Percentiles rank a stretch among this genome's conserved stretches.
phyloP scores from a whole-genome alignment of 1,140 invertebrate species.

The Bombus waltoni region DNA sequence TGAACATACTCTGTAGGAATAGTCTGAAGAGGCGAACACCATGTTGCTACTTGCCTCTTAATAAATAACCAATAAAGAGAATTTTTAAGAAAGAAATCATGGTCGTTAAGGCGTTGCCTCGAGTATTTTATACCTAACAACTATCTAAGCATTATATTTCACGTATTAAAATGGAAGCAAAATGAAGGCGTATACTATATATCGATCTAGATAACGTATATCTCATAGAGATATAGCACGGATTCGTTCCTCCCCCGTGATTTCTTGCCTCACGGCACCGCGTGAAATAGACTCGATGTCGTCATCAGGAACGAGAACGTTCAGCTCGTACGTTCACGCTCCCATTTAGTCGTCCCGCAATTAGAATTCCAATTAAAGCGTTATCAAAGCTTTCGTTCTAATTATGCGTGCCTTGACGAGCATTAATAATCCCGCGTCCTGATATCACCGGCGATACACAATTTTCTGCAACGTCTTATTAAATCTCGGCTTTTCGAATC shows the following conservation, averaged over 20 bases:
- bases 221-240: slow-evolving; percentile 28
- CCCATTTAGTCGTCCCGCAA: slow-evolving; percentile 62
- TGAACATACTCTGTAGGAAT: background rate
- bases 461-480: slow-evolving; percentile 54
- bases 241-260: slow-evolving; percentile 32
- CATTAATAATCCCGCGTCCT: slow-evolving; percentile 60
- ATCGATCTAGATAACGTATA: slow-evolving; percentile 41
- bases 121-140: slow-evolving; percentile 31
- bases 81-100: background rate
- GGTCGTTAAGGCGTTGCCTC: background rate
- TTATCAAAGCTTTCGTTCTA: slow-evolving; percentile 61
- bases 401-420: slow-evolving; percentile 35
- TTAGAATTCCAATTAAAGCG: slow-evolving; percentile 66
- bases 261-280: slow-evolving; percentile 57
- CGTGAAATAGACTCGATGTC: slow-evolving; percentile 46
- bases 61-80: background rate
- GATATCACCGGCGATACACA: slow-evolving; percentile 22
- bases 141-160: slow-evolving; percentile 51
- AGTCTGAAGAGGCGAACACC: background rate
- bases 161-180: slow-evolving; percentile 31
- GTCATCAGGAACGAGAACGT: slow-evolving; percentile 20
- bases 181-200: slow-evolving; percentile 42
- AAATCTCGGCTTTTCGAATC: slow-evolving; percentile 27
- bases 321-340: slow-evolving; percentile 41
- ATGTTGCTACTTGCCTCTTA: no score